Evolutionary conservation across 2,113 vertebrate genomes (phyloP), one percentile per base, ranked within the genome.

Genomic region (Lates calcarifer): DNA sequence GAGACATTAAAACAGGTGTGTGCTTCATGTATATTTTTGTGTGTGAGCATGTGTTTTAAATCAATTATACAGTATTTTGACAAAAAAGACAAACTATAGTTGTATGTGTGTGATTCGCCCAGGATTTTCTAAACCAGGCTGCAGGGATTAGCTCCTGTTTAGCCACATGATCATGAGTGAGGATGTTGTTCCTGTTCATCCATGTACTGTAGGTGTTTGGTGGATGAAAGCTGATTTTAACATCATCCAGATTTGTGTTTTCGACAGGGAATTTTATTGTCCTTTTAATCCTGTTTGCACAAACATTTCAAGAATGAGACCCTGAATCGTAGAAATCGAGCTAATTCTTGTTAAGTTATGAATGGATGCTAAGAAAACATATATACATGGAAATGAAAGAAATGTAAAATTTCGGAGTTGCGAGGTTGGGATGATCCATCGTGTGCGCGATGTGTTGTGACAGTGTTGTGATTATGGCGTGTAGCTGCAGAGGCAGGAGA

Each of bases 391-490:
- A 47, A 15, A 22, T 1, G 43, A 55, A 12, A n/a, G 56, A 60
- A 62, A 79, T 61, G n/a, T 61, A 5, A 74, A 85, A 87, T 37
- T 53, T 60, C 0, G 2, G 57, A n/a, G 58, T 74, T 33, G 31
- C 5, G 45, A n/a, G 31, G 41, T 28, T 5, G n/a, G 70, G 35
- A 55, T 90, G 92, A 93, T 90, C 82, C 86, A 91, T 82, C 35
- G 87, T 80, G 84, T 72, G 79, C 17, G 62, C 31, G 58, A 92
- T 91, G 84, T 62, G 82, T 85, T 87, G 81, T 91, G 92, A 93
- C 92, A 92, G 84, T 77, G 88, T 90, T 90, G 87, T 89, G 87
- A 93, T 93, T 89, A 88, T 74, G 71, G 76, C 9, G 53, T 82
- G 89, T 62, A 41, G 81, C 71, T 49, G 85, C 81, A 56, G 60